phyloP scores from a whole-genome alignment of 2,888 invertebrate genomes.

The Dermolepida albohirtum region DNA sequence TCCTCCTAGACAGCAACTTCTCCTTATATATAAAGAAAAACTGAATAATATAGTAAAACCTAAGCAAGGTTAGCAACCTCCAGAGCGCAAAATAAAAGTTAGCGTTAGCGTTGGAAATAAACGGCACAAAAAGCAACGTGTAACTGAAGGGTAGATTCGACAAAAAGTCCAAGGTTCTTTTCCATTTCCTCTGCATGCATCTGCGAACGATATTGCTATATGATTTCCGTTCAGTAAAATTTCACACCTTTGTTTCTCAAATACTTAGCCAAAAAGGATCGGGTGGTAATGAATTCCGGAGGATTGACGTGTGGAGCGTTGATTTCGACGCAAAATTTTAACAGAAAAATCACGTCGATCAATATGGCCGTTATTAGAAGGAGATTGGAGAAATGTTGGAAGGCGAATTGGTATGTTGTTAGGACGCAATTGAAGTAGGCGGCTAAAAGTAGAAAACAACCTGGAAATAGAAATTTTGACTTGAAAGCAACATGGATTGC shows the following conservation, averaged over 20 bases:
- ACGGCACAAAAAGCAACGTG: conserved; percentile 58
- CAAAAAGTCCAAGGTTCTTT: conserved; percentile 65
- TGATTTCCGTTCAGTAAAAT: too few relatives aligned
- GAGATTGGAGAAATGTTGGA: conserved; percentile 63
- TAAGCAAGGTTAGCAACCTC: conserved; percentile 65
- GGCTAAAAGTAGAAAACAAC: conserved; percentile 63
- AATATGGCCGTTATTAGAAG: conserved; percentile 60
- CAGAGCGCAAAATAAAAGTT: conserved; percentile 62
- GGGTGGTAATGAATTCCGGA: background rate
- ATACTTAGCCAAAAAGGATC: conserved; percentile 17
- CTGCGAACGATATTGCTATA: conserved; percentile 52
- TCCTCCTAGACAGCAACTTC: conserved; percentile 65
- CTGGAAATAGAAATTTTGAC: too few relatives aligned
- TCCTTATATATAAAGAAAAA: conserved; percentile 65
- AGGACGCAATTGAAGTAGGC: conserved; percentile 66
- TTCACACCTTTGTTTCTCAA: too few relatives aligned
- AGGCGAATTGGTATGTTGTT: conserved; percentile 68
- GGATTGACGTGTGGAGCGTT: conserved; percentile 60
- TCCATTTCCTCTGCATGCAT: conserved; percentile 65
- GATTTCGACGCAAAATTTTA: conserved; percentile 66
- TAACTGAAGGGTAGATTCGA: conserved; percentile 65
- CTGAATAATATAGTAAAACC: conserved; percentile 66
- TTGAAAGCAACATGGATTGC: too few relatives aligned
- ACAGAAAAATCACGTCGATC: conserved; percentile 64
- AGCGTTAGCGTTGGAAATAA: conserved; percentile 50